These are phyloP conservation scores for Phalanger gymnotis DNA, from an alignment of 2,797 vertebrate genomes.

Conservation along the genomic window DNA sequence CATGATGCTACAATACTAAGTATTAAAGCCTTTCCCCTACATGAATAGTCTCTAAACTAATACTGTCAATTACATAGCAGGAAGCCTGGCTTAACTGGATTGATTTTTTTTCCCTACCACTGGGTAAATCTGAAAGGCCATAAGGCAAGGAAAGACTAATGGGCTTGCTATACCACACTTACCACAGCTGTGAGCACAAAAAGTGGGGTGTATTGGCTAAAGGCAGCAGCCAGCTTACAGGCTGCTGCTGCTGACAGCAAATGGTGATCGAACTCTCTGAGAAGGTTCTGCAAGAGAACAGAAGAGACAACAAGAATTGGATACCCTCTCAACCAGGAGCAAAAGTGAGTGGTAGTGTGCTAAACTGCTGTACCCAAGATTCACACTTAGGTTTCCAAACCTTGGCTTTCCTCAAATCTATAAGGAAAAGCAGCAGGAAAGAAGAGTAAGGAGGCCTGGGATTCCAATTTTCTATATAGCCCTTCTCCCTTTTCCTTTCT, in stretches of 20 bases:
- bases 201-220: conserved; percentile 93
- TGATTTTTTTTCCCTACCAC: not conserved
- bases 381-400: not conserved
- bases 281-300: conserved; percentile 83
- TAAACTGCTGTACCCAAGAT: not conserved
- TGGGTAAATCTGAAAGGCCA: not conserved
- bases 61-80: not conserved
- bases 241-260: conserved; percentile 93
- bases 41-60: not conserved
- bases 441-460: not conserved
- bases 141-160: fast-evolving
- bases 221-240: conserved; percentile 91
- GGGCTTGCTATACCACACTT: conserved; percentile 62
- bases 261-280: conserved; percentile 87
- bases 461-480: not conserved
- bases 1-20: not conserved
- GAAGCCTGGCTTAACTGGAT: not conserved
- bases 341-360: not conserved
- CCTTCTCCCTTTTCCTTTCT: not conserved
- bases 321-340: not conserved
- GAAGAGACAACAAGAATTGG: not conserved
- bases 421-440: not conserved
- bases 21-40: not conserved
- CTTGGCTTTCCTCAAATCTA: not conserved
- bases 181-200: conserved; percentile 95